phyloP scores from a whole-genome alignment of 1,140 invertebrate species.

The Bombus superbus region DNA sequence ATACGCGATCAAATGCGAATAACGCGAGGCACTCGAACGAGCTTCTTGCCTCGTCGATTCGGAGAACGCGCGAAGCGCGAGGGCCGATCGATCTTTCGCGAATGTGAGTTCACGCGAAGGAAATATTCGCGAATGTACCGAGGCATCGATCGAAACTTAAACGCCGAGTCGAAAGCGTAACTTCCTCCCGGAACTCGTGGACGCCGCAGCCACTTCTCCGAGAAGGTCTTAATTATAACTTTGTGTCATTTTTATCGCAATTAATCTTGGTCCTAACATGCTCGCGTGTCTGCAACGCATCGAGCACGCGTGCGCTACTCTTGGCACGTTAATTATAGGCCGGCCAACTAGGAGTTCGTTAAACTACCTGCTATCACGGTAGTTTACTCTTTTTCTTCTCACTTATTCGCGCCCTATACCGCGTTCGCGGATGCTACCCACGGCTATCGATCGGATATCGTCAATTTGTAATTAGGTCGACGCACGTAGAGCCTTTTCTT shows the following conservation, averaged over 20 bases:
- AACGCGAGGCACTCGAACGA: not conserved
- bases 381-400: conserved; percentile 12
- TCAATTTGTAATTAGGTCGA: not conserved
- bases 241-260: conserved; percentile 29
- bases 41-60: not conserved
- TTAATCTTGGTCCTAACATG: conserved; percentile 3
- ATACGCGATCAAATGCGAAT: not conserved
- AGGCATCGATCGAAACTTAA: not conserved
- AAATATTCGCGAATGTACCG: not conserved
- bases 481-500: not conserved
- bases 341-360: conserved; percentile 29
- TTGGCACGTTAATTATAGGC: conserved; percentile 30
- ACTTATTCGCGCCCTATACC: not conserved
- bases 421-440: not conserved
- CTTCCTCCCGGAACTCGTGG: too few species aligned
- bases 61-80: not conserved
- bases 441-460: not conserved
- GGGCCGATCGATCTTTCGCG: not conserved
- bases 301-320: conserved; percentile 12
- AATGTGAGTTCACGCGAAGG: not conserved
- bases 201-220: too few species aligned
- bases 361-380: conserved; percentile 11
- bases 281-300: conserved; percentile 35
- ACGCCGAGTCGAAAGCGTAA: not conserved
- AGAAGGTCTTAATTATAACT: conserved; percentile 11